A percentile compares a stretch with the other conserved stretches of the same genome.
These are phyloP conservation scores for Allygus modestus DNA, from an alignment of 2,888 invertebrate genomes.

Conservation along the genomic window DNA sequence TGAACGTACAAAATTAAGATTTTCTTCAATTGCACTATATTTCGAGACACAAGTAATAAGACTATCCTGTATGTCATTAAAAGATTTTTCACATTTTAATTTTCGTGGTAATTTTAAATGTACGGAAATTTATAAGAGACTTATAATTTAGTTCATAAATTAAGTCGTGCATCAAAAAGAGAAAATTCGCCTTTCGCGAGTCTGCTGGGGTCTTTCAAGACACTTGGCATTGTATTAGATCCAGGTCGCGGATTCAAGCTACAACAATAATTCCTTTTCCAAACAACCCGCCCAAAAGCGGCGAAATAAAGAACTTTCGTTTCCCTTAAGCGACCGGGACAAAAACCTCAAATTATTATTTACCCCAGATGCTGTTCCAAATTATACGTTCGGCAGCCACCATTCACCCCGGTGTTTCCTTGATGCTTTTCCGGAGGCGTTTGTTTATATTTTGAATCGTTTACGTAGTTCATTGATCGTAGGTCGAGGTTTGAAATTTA, in stretches of 20 bases:
- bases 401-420: constrained; percentile 19
- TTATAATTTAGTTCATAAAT: too few species aligned
- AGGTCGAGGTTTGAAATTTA: constrained; percentile 49
- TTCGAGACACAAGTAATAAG: too few species aligned
- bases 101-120: too few species aligned
- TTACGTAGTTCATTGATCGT: constrained; percentile 27
- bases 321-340: constrained; percentile 4
- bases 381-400: constrained; percentile 36
- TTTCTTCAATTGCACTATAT: too few species aligned
- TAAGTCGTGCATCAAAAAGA: too few species aligned
- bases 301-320: constrained; percentile 7
- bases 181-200: too few species aligned
- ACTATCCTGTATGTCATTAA: too few species aligned
- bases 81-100: too few species aligned
- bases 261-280: background rate
- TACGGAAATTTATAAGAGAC: too few species aligned
- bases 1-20: too few species aligned
- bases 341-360: constrained; percentile 45
- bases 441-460: constrained; percentile 55
- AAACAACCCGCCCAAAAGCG: background rate
- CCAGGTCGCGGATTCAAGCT: background rate
- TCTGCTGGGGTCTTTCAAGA: background rate
- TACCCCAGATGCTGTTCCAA: constrained; percentile 48
- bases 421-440: constrained; percentile 54
- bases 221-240: background rate